Conservation (phyloP, 1,140 invertebrate genomes). For the Sweltsa coloradensis region DNA sequence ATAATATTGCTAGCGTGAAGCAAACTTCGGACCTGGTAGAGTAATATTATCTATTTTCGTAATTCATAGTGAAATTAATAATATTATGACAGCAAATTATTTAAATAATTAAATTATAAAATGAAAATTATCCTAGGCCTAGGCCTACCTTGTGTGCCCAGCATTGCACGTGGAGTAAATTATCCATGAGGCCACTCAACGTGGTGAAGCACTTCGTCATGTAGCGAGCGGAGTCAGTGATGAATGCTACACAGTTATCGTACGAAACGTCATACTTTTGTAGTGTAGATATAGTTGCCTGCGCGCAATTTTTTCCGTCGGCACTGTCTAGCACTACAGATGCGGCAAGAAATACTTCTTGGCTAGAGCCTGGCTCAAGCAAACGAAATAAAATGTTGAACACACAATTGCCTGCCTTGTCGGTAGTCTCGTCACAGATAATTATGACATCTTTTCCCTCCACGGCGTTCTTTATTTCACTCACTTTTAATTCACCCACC, state of each 20-base stretch:
- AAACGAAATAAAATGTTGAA: neutral
- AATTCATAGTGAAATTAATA: too few relatives aligned
- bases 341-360: constrained; percentile 1
- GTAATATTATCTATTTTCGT: too few relatives aligned
- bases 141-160: constrained; percentile 3
- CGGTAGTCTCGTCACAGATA: constrained; percentile 2
- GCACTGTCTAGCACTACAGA: constrained; percentile 2
- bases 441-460: neutral
- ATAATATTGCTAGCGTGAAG: too few relatives aligned
- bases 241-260: neutral
- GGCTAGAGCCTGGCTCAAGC: neutral
- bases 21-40: too few relatives aligned
- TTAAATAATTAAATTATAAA: too few relatives aligned
- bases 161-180: constrained; percentile 1
- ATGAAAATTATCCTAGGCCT: too few relatives aligned
- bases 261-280: neutral
- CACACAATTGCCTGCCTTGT: neutral
- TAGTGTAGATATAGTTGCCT: neutral
- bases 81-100: too few relatives aligned
- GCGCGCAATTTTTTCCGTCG: neutral
- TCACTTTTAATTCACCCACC: neutral
- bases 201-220: neutral
- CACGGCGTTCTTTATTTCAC: neutral
- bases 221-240: constrained; percentile 1
- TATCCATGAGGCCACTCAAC: neutral